Percentiles rank a stretch among this genome's conserved stretches.
phyloP scores from a whole-genome alignment of 2,888 invertebrate genomes.

The Megaustenia siamemsis region DNA sequence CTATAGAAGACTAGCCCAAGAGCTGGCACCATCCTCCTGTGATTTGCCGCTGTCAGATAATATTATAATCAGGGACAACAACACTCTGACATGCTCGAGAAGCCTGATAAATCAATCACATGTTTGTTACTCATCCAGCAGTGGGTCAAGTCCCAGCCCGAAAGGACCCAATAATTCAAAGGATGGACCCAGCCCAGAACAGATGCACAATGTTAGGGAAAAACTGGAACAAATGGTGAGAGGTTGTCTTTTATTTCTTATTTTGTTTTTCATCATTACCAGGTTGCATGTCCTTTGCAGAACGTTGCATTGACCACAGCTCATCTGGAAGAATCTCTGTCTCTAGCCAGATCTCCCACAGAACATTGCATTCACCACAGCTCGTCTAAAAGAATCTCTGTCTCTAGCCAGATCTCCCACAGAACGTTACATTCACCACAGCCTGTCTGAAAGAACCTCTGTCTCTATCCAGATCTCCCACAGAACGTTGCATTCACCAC shows the following conservation, averaged over 20 bases:
- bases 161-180: slow-evolving; percentile 10
- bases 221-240: slow-evolving; percentile 43
- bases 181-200: slow-evolving; percentile 44
- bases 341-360: too few relatives aligned
- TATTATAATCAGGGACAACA: neutral
- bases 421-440: too few relatives aligned
- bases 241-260: neutral
- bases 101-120: neutral
- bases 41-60: neutral
- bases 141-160: neutral
- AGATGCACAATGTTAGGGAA: slow-evolving; percentile 32
- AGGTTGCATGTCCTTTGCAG: too few relatives aligned
- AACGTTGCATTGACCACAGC: too few relatives aligned
- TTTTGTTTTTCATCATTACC: neutral
- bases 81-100: neutral
- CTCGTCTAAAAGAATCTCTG: too few relatives aligned
- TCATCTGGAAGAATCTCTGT: too few relatives aligned
- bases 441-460: too few relatives aligned
- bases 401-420: too few relatives aligned
- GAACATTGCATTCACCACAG: too few relatives aligned
- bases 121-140: neutral
- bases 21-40: neutral
- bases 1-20: neutral
- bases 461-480: too few relatives aligned
- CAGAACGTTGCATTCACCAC: too few relatives aligned